A percentile compares a stretch with the other conserved stretches of the same genome.
These are phyloP conservation scores for Caenorhabditis drosophilae DNA, from an alignment of 2,888 invertebrate genomes.

Conservation along the genomic window DNA sequence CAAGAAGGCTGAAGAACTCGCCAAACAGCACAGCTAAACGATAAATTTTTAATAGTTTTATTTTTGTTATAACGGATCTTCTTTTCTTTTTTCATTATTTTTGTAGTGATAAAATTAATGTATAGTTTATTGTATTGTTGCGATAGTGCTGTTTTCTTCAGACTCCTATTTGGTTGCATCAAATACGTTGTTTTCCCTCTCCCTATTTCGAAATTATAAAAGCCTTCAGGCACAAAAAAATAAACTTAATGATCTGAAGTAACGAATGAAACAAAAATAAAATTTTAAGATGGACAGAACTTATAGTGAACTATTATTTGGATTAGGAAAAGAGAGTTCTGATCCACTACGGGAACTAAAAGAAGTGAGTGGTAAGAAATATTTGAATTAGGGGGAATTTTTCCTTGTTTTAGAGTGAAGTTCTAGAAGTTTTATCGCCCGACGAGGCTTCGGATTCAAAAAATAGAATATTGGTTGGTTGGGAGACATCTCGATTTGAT, in stretches of 20 bases:
- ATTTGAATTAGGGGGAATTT: too few relatives aligned
- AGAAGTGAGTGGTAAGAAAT: not conserved
- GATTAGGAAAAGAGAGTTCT: not conserved
- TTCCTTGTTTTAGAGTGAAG: too few relatives aligned
- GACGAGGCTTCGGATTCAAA: too few relatives aligned
- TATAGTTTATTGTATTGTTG: constrained; percentile 51
- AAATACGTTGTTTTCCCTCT: constrained; percentile 38
- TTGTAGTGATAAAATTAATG: constrained; percentile 59
- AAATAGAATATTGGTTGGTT: constrained; percentile 44
- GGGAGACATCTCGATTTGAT: constrained; percentile 43
- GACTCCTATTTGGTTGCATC: constrained; percentile 41
- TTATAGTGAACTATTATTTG: constrained; percentile 4
- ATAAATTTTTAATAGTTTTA: constrained; percentile 35
- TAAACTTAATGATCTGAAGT: constrained; percentile 11
- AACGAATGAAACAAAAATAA: not conserved
- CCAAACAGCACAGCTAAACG: constrained; percentile 51
- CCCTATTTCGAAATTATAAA: constrained; percentile 20
- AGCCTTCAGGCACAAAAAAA: constrained; percentile 32
- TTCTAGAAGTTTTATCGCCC: too few relatives aligned
- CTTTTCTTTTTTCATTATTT: constrained; percentile 44
- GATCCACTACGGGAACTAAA: not conserved
- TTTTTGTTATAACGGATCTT: constrained; percentile 40
- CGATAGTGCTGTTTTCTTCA: constrained; percentile 44
- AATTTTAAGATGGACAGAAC: constrained; percentile 1
- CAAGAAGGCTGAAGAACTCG: constrained; percentile 81